Evolutionary conservation across 2,113 vertebrate species (phyloP).

Genomic region (Eptesicus fuscus): DNA sequence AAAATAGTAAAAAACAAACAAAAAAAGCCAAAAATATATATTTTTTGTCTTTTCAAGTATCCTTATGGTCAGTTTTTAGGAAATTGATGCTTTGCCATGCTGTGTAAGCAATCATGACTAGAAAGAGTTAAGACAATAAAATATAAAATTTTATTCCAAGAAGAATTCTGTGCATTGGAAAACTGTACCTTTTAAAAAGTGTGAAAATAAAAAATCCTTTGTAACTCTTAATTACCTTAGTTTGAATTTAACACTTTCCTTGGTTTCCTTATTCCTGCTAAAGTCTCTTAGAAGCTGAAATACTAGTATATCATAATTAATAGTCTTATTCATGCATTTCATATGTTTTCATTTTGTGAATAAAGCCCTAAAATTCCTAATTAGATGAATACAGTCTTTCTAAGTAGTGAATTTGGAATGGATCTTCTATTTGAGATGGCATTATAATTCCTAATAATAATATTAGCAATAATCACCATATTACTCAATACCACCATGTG

Average conservation of each 20-base stretch:
- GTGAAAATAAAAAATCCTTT: neutral
- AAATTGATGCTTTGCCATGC: neutral
- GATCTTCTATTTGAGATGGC: conserved; percentile 49
- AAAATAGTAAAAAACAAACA: neutral
- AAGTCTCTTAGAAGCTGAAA: conserved; percentile 42
- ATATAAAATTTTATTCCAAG: neutral
- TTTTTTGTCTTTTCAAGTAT: neutral
- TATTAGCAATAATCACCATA: conserved; percentile 61
- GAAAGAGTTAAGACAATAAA: neutral
- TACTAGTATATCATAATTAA: conserved; percentile 36
- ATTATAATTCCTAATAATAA: conserved; percentile 62
- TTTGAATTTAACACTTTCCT: conserved; percentile 60
- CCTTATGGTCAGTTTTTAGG: neutral
- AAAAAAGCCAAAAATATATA: neutral
- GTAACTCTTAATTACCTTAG: conserved; percentile 45
- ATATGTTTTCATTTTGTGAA: conserved; percentile 54
- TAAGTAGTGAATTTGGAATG: conserved; percentile 41
- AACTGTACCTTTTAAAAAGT: neutral
- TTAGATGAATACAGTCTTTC: conserved; percentile 59
- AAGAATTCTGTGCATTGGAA: neutral
- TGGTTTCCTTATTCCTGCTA: conserved; percentile 29
- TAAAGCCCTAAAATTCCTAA: conserved; percentile 48
- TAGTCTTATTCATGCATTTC: conserved; percentile 41
- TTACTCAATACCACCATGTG: conserved; percentile 50
- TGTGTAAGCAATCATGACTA: neutral